A percentile compares a stretch with the other conserved stretches of the same genome.
phyloP scores from a whole-genome alignment of 2,113 vertebrate species.

The Aldabrachelys gigantea region DNA sequence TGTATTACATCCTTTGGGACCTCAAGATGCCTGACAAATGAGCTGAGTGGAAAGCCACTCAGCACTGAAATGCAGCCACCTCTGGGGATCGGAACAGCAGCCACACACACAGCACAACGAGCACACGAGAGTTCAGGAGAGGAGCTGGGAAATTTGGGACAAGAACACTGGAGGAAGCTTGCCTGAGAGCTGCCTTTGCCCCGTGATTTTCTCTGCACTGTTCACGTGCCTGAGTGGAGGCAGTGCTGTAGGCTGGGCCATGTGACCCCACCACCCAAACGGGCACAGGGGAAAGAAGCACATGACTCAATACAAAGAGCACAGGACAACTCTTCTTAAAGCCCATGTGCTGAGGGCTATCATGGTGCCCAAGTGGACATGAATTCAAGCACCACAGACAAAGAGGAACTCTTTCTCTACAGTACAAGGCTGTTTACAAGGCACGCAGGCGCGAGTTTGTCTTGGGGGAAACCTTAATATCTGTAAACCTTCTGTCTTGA shows the following conservation, averaged over 20 bases:
- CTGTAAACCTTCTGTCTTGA: background rate
- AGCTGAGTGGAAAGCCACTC: background rate
- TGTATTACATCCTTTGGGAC: background rate
- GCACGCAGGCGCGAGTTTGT: background rate
- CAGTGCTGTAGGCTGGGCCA: background rate
- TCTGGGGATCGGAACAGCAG: background rate
- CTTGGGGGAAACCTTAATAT: background rate
- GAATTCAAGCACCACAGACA: background rate
- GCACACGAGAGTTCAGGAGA: background rate
- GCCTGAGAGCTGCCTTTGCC: background rate
- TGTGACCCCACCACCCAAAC: background rate
- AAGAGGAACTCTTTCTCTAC: background rate
- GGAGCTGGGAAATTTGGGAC: background rate
- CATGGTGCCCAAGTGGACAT: background rate
- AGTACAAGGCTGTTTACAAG: background rate
- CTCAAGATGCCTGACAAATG: background rate
- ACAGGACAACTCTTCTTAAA: background rate
- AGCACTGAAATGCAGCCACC: background rate
- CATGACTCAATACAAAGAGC: background rate
- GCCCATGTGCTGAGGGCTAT: background rate
- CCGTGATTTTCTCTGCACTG: background rate
- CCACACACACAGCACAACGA: background rate
- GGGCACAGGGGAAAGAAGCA: background rate
- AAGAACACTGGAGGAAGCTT: background rate
- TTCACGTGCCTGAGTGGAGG: no score